These are phyloP conservation scores for Numenius phaeopus DNA, from an alignment of 2,797 vertebrate genomes.

Conservation along the genomic window DNA sequence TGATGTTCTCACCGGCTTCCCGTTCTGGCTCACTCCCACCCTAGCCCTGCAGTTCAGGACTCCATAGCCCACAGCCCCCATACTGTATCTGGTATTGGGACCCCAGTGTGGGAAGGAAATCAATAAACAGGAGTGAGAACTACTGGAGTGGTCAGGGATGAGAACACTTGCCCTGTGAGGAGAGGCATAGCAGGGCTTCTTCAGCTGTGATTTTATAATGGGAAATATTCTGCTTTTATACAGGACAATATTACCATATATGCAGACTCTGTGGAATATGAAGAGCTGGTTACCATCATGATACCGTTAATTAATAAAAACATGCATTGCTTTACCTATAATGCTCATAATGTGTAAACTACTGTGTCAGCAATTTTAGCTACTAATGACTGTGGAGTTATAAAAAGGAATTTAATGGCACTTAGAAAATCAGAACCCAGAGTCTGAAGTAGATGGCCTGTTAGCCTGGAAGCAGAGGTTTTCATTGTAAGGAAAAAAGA, in stretches of 20 bases:
- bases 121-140: background rate
- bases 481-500: background rate
- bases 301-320: background rate
- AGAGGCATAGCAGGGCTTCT: background rate
- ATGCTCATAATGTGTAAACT: background rate
- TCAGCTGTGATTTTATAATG: background rate
- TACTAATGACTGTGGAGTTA: background rate
- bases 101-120: background rate
- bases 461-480: background rate
- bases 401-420: background rate
- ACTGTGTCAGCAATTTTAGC: background rate
- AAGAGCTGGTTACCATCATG: background rate
- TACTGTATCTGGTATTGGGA: background rate
- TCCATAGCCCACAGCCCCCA: rapidly evolving
- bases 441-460: background rate
- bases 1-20: background rate
- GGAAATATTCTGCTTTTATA: background rate
- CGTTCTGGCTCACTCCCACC: background rate
- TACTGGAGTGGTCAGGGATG: background rate
- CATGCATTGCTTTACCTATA: background rate
- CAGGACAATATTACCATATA: background rate
- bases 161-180: background rate
- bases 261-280: background rate
- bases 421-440: background rate
- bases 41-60: background rate